Base-by-base conservation (phyloP, 2,888 invertebrate genomes). In the Eupithecia centaureata region DNA sequence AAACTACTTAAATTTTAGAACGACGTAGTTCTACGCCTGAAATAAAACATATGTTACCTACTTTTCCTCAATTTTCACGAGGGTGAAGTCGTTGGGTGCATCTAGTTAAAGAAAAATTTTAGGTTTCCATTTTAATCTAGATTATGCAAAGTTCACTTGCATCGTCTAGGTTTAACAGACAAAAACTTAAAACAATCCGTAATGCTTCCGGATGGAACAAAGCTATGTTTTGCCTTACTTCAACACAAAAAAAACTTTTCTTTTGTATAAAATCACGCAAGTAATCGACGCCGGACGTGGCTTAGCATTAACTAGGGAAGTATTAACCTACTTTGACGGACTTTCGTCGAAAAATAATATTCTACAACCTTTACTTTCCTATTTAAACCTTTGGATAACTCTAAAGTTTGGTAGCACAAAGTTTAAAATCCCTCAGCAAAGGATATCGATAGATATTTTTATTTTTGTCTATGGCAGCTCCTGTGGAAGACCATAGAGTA, bases 221-320 rank as follows among this genome's bases (percentile, higher is more conserved):
- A 79, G 77, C 73, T 25, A 69, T 90, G 85, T 90, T 90, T 85
- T 89, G 89, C 86, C 86, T 63, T 80, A 81, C 83, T 81, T 77
- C 73, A 73, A 70, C 67, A 81, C n/a, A 80, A 81, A 81, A 70
- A 67, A 66, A 66, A 67, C 12, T 74, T 73, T 79, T 79, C 63
- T 71, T 57, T 84, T 87, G 82, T 86, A 64, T 68, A 63, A 68
- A 70, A 73, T 47, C 73, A 81, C 79, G 84, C 82, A 82, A 88
- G 91, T 89, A 90, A 91, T 86, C 83, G 88, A 91, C 86, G 86
- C 91, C 91, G 90, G 91, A 91, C 86, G 83, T 86, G 60, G 62
- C 52, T 38, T 68, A 79, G 79, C 79, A 22, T 57, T 84, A 84
- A 82, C 18, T 47, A 47, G 66, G 65, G 51, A 51, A 73, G 70